These are phyloP conservation scores for Ephialtes manifestator DNA, from an alignment of 2,888 invertebrate species.

Conservation along the genomic window DNA sequence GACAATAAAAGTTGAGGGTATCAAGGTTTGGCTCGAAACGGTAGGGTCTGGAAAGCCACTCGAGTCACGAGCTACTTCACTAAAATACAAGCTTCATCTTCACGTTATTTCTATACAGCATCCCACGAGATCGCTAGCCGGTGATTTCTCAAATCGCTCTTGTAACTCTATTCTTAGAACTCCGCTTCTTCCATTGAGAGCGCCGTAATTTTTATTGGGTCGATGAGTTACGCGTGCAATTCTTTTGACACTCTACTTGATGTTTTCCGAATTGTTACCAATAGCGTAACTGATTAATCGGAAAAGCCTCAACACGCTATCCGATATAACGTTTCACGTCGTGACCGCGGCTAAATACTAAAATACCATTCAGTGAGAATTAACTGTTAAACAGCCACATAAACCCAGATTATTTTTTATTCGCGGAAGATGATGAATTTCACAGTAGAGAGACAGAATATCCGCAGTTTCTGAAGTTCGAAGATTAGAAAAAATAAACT, in stretches of 20 bases:
- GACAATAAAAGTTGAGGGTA: background rate
- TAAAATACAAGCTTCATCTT: background rate
- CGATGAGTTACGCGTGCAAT: conserved; percentile 23
- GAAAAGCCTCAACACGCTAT: conserved; percentile 6
- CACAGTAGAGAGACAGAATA: conserved; percentile 18
- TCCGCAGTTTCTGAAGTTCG: conserved; percentile 4
- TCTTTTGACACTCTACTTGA: background rate
- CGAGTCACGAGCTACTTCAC: conserved; percentile 21
- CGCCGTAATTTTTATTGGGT: conserved; percentile 12
- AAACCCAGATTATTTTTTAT: conserved; percentile 27
- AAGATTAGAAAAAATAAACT: conserved; percentile 59
- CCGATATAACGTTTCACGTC: background rate
- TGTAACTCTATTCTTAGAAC: conserved; percentile 26
- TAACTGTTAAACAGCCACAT: background rate
- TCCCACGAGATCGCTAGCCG: background rate
- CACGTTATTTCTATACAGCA: conserved; percentile 9
- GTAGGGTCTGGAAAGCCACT: background rate
- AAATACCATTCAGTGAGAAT: conserved; percentile 25
- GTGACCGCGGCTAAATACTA: background rate
- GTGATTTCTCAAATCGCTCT: conserved; percentile 5
- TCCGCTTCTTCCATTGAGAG: background rate
- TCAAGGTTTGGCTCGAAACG: background rate
- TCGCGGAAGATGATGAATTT: conserved; percentile 51
- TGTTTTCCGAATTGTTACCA: background rate
- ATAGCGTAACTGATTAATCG: conserved; percentile 1